These are phyloP conservation scores for Cynoglossus semilaevis DNA, from an alignment of 2,113 vertebrate genomes.

Conservation along the genomic window DNA sequence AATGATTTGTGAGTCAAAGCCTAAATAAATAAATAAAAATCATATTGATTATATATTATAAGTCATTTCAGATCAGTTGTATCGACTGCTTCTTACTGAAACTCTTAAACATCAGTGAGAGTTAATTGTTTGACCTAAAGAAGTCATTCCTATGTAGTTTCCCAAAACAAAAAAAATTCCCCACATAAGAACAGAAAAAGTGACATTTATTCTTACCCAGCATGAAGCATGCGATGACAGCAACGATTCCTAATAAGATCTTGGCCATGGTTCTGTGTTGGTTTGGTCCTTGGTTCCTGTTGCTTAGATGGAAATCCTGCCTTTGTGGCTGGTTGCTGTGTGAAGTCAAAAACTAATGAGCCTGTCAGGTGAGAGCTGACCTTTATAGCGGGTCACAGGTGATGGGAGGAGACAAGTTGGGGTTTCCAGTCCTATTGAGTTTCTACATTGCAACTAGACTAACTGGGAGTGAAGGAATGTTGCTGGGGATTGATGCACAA, in stretches of 20 bases:
- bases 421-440: constrained; percentile 2
- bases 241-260: constrained; percentile 52
- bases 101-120: too few relatives aligned
- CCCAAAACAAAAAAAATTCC: not conserved
- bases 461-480: constrained; percentile 9
- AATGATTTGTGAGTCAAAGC: too few relatives aligned
- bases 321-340: not conserved
- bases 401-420: constrained; percentile 16
- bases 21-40: too few relatives aligned
- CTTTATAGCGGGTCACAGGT: constrained; percentile 37
- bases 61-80: too few relatives aligned
- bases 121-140: too few relatives aligned
- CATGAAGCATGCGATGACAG: constrained; percentile 46
- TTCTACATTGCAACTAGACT: too few relatives aligned
- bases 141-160: not conserved
- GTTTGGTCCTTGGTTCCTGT: not conserved
- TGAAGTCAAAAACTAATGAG: constrained; percentile 9
- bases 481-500: not conserved
- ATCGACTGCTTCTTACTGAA: too few relatives aligned
- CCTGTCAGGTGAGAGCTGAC: too few relatives aligned
- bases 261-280: constrained; percentile 55
- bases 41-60: too few relatives aligned
- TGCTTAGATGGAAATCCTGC: constrained; percentile 4
- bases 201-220: constrained; percentile 58
- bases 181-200: not conserved